Conservation (phyloP, 30 jellyfish, hydroid and myxozoan species). For the Turritopsis dohrnii region DNA sequence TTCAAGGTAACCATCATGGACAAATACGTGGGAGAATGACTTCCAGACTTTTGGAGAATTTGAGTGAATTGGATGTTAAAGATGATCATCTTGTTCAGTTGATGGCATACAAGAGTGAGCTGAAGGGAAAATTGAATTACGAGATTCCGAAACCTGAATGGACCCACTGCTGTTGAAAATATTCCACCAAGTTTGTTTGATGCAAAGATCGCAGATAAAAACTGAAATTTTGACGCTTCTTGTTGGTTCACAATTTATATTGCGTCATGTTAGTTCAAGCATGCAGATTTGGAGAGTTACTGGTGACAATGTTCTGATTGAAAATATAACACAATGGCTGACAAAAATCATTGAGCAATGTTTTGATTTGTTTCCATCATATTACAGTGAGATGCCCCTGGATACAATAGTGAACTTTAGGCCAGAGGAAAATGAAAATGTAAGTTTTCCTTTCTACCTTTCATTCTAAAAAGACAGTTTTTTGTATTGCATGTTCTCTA, state of each 20-base stretch:
- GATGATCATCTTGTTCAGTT: too few species aligned
- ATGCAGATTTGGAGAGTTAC: neutral
- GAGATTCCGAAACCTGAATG: neutral
- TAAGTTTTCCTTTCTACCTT: neutral
- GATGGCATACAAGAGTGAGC: too few species aligned
- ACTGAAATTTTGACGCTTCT: slow-evolving; percentile 1
- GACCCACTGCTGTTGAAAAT: neutral
- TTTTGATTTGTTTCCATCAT: neutral
- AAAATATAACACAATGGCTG: neutral
- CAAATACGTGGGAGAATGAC: too few species aligned
- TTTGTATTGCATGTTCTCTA: neutral
- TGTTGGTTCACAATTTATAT: neutral
- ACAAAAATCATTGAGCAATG: neutral
- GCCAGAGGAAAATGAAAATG: neutral
- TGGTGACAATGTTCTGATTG: neutral
- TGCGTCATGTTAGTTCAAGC: neutral
- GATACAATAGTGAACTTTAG: neutral
- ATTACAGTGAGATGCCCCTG: neutral
- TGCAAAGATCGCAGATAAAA: neutral
- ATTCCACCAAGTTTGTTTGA: neutral
- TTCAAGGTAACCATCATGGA: too few species aligned
- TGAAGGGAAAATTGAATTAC: neutral
- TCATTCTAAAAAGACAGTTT: neutral
- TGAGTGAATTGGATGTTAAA: too few species aligned
- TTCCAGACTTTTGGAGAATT: too few species aligned